Percentiles rank a stretch among this genome's conserved stretches.
Evolutionary conservation across 2,113 vertebrate species (phyloP).

Genomic region (Epinephelus fuscoguttatus): DNA sequence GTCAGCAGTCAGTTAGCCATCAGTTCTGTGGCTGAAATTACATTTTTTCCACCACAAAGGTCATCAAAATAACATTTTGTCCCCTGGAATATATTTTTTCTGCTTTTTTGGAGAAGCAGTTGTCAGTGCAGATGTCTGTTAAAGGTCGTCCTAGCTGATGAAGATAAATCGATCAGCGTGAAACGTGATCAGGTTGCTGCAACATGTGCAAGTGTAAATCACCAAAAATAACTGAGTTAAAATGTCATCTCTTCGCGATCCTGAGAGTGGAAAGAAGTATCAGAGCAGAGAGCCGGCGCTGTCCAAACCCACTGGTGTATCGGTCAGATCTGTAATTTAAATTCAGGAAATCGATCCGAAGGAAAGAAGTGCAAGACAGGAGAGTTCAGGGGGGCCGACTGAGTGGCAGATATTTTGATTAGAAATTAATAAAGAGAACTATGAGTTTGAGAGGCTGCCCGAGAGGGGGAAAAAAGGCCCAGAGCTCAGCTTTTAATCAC

Average conservation of each 20-base stretch:
- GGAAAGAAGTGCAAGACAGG: background rate
- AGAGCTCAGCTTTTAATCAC: conserved; percentile 50
- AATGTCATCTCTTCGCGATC: background rate
- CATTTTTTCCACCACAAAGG: background rate
- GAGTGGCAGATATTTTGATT: conserved; percentile 7
- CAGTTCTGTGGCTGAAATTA: background rate
- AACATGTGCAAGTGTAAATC: background rate
- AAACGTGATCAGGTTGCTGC: background rate
- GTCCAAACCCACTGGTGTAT: background rate
- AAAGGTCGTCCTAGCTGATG: background rate
- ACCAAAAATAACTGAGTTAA: background rate
- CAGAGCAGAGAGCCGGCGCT: too few species aligned
- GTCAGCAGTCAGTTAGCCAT: background rate
- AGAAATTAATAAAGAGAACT: background rate
- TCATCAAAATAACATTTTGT: background rate
- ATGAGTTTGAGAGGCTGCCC: background rate
- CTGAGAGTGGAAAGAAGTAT: too few species aligned
- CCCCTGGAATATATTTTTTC: background rate
- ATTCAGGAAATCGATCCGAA: background rate
- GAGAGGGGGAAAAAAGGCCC: background rate
- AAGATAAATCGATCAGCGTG: background rate
- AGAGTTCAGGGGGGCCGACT: background rate
- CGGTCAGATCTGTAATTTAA: background rate
- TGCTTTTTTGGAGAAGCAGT: background rate
- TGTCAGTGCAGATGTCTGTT: background rate